These are phyloP conservation scores for Dasyornis broadbenti DNA, from an alignment of 2,113 vertebrate genomes.

Conservation along the genomic window DNA sequence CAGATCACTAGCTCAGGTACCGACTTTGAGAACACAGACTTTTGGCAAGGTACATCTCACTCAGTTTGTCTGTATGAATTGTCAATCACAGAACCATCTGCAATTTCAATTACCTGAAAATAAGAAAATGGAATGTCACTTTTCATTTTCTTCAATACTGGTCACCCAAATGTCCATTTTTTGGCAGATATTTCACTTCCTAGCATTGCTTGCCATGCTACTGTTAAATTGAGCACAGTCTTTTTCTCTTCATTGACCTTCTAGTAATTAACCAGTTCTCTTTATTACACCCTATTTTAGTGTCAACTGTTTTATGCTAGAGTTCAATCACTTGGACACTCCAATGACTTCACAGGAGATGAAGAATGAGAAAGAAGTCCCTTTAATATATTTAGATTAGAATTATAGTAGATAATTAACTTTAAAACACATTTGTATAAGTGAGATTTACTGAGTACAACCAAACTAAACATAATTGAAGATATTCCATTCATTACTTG, in stretches of 20 bases:
- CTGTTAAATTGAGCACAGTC: background rate
- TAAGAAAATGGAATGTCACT: background rate
- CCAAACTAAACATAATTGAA: background rate
- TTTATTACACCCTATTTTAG: constrained; percentile 28
- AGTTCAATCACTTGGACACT: background rate
- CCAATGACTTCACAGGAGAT: background rate
- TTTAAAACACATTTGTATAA: background rate
- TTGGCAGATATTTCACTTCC: background rate
- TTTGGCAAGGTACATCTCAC: background rate
- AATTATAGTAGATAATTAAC: background rate
- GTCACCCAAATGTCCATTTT: background rate
- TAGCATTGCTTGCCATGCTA: background rate
- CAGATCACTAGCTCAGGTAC: background rate
- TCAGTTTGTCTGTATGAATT: background rate
- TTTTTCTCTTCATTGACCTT: constrained; percentile 11
- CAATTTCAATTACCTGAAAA: background rate
- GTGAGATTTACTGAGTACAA: background rate
- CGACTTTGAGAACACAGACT: background rate
- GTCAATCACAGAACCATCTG: background rate
- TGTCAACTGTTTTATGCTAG: constrained; percentile 11
- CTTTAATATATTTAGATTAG: background rate
- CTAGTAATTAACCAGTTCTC: background rate
- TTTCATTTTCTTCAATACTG: background rate
- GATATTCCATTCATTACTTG: background rate
- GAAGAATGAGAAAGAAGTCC: background rate